phyloP scores from a whole-genome alignment of 2,113 vertebrate species.

The Tonatia bakeri region DNA sequence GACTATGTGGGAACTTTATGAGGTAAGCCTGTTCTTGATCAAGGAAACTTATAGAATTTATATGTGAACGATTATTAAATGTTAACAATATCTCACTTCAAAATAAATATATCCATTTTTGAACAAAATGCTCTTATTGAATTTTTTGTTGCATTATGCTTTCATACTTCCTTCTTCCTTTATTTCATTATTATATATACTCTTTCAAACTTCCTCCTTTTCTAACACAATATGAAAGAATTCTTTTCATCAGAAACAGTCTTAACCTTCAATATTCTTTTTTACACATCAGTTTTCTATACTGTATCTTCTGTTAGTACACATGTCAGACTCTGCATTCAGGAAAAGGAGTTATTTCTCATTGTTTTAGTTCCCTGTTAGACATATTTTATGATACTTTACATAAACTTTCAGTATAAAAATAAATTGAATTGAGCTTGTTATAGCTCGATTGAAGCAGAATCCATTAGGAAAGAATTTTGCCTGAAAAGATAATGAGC shows the following conservation, averaged over 20 bases:
- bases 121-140: not conserved
- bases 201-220: not conserved
- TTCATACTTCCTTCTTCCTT: not conserved
- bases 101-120: not conserved
- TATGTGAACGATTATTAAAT: not conserved
- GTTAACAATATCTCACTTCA: not conserved
- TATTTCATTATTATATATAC: not conserved
- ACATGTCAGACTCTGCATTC: not conserved
- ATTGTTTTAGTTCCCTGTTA: constrained; percentile 33
- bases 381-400: constrained; percentile 38
- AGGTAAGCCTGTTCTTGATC: not conserved
- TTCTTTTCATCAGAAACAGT: not conserved
- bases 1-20: not conserved
- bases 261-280: not conserved
- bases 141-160: not conserved
- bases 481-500: constrained; percentile 32
- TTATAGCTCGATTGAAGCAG: constrained; percentile 31
- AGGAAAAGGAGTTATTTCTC: not conserved
- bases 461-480: constrained; percentile 26
- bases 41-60: not conserved
- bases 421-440: constrained; percentile 58
- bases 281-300: not conserved
- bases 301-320: not conserved
- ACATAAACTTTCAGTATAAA: constrained; percentile 52
- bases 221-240: not conserved